Base-by-base conservation (phyloP, 2,113 vertebrate species). In the Brachyhypopomus gauderio region DNA sequence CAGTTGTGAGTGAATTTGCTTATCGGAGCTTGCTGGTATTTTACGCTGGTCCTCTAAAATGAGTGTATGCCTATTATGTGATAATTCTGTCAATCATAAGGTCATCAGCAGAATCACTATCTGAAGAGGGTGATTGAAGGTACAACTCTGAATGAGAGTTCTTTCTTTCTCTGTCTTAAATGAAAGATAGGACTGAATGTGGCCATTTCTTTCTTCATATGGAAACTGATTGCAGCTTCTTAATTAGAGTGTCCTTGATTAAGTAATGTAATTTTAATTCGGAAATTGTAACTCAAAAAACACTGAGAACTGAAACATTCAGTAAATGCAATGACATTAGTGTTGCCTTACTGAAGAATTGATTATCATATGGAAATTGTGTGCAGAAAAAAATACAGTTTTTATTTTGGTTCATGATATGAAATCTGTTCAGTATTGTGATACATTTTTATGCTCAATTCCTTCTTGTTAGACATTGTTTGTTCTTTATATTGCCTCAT, bases 21-120 rank as follows among this genome's bases (percentile, higher is more conserved):
- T 86, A 84, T 89, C 85, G 63, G 59, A 80, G 80, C 80, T 36
- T 75, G 58, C 22, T 77, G 38, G 75, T 80, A 79, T 84, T 84
- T 80, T 72, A 78, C 64, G 41, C 64, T 79, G 38, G 66, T 30
- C 70, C 41, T 66, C 69, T 76, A 45, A 77, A 85, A 86, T 83
- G 76, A 85, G 67, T 76, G 84, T 62, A 56, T 62, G 70, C 83
- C 78, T 72, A 84, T 80, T 69, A 66, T 71, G 79, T 80, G 84
- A 86, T 86, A 78, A 88, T 81, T 62, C 77, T 84, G 84, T 86
- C 82, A 83, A 84, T 89, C 78, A 86, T 72, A 81, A 85, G 85
- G 88, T 86, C 87, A 86, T 87, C 79, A 79, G 63, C 76, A 76
- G 72, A 59, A 75, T 79, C 73, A 36, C 75, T 80, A 85, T 87